A percentile compares a stretch with the other conserved stretches of the same genome.
Conservation (phyloP, 2,888 invertebrate species). For the Spicauda simplicius region DNA sequence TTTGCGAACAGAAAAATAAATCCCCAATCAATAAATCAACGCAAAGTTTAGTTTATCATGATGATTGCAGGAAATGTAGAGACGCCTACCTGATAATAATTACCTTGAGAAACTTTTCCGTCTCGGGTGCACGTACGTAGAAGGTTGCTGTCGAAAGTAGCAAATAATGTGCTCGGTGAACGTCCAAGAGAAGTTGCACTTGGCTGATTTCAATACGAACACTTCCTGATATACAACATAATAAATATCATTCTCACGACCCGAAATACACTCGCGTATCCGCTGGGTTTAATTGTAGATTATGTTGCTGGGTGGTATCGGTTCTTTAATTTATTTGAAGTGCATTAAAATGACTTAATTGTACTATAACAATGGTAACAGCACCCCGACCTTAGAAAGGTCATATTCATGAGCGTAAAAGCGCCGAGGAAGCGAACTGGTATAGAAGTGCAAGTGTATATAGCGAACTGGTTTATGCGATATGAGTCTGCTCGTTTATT, state of each 20-base stretch:
- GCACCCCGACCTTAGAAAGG: slow-evolving; percentile 49
- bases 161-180: slow-evolving; percentile 29
- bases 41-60: slow-evolving; percentile 11
- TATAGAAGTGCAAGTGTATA: slow-evolving; percentile 70
- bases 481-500: slow-evolving; percentile 45
- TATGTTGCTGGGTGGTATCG: too few species aligned
- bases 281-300: not conserved
- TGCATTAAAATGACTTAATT: slow-evolving; percentile 42
- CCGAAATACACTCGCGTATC: not conserved
- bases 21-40: not conserved
- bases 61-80: slow-evolving; percentile 34
- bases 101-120: slow-evolving; percentile 36
- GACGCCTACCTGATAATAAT: slow-evolving; percentile 33
- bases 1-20: not conserved
- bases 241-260: slow-evolving; percentile 1
- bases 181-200: slow-evolving; percentile 24
- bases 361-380: slow-evolving; percentile 4
- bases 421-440: slow-evolving; percentile 52
- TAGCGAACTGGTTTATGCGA: slow-evolving; percentile 65
- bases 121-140: slow-evolving; percentile 25
- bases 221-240: slow-evolving; percentile 30
- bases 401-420: slow-evolving; percentile 57
- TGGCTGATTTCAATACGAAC: slow-evolving; percentile 33
- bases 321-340: slow-evolving; percentile 30
- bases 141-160: slow-evolving; percentile 36